Percentiles rank a stretch among this genome's conserved stretches.
These are phyloP conservation scores for Syngnathoides biaculeatus DNA, from an alignment of 2,113 vertebrate genomes.

Conservation along the genomic window DNA sequence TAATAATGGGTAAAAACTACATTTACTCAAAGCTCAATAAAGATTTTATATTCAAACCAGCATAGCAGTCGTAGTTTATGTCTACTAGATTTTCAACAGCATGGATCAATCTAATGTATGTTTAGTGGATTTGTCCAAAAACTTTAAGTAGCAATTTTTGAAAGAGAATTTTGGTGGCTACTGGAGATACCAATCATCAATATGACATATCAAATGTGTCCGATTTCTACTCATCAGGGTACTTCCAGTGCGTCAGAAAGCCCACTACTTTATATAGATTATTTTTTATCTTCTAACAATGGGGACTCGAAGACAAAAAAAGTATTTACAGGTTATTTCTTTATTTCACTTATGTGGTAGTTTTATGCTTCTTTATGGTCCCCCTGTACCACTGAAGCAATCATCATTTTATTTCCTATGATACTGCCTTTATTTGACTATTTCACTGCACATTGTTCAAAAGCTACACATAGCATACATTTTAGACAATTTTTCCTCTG, in stretches of 20 bases:
- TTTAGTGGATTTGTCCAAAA: too few relatives aligned
- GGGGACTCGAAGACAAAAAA: not conserved
- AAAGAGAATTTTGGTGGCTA: too few relatives aligned
- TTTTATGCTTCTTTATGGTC: not conserved
- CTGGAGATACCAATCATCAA: too few relatives aligned
- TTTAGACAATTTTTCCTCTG: not conserved
- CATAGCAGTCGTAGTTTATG: not conserved
- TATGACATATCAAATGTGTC: too few relatives aligned
- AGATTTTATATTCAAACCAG: not conserved
- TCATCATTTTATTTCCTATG: not conserved
- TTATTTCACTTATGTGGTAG: not conserved
- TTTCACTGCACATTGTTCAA: not conserved
- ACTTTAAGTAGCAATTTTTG: too few relatives aligned
- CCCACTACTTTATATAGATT: too few relatives aligned
- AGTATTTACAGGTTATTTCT: not conserved
- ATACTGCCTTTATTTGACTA: not conserved
- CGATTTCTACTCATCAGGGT: too few relatives aligned
- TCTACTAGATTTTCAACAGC: not conserved
- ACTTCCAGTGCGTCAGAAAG: too few relatives aligned
- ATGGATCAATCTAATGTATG: too few relatives aligned
- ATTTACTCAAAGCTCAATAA: not conserved
- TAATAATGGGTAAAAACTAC: not conserved
- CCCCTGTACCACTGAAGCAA: not conserved
- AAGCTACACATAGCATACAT: not conserved
- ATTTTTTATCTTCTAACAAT: too few relatives aligned